phyloP scores from a whole-genome alignment of 2,113 vertebrate genomes.

The Sinocyclocheilus rhinocerous region DNA sequence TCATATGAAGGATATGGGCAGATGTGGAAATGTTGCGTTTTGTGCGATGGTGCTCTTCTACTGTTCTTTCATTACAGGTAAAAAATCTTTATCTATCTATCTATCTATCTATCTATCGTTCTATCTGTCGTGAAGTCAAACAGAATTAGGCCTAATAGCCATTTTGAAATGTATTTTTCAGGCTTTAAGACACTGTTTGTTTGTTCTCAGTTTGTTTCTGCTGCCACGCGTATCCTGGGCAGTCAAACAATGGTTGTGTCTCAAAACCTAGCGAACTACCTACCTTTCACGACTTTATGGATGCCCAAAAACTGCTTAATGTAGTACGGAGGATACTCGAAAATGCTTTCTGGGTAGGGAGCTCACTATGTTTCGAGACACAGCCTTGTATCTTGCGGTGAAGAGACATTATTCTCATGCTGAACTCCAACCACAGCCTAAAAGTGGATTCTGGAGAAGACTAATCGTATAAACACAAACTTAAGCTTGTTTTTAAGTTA shows the following conservation, averaged over 20 bases:
- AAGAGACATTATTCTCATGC: neutral
- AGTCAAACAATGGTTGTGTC: neutral
- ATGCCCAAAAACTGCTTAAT: neutral
- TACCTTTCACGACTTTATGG: neutral
- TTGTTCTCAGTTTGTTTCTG: neutral
- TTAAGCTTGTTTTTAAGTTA: neutral
- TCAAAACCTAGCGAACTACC: neutral
- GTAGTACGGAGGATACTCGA: neutral
- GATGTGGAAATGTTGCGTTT: slow-evolving; percentile 60
- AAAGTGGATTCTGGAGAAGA: neutral
- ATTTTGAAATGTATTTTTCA: neutral
- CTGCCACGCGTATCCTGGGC: slow-evolving; percentile 18
- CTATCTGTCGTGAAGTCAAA: neutral
- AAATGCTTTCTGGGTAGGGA: neutral
- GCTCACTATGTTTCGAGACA: neutral
- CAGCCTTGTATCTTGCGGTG: neutral
- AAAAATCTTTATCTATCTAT: slow-evolving; percentile 21
- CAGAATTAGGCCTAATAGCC: neutral
- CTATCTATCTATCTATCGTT: slow-evolving; percentile 2
- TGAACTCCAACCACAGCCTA: slow-evolving; percentile 41
- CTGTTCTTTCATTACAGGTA: slow-evolving; percentile 61
- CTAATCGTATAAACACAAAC: neutral
- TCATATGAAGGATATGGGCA: slow-evolving; percentile 63
- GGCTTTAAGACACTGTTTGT: neutral
- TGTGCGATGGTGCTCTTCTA: slow-evolving; percentile 63